Percentiles rank a stretch among this genome's conserved stretches.
Evolutionary conservation across 2,113 vertebrate genomes (phyloP).

Genomic region (Caranx ignobilis): DNA sequence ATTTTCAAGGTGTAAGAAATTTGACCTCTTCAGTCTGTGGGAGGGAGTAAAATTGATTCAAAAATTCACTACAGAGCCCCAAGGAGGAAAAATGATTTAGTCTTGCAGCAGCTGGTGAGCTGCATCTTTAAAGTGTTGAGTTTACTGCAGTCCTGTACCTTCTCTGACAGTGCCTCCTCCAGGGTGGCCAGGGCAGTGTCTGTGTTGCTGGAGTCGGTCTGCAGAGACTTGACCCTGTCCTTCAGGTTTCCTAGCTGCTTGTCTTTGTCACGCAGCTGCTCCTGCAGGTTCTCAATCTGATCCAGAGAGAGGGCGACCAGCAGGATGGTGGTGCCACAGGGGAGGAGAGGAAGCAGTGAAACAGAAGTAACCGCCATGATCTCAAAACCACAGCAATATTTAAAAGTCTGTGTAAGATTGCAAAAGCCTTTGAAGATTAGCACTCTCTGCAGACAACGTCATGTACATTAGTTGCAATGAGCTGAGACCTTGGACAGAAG

Average conservation of each 20-base stretch:
- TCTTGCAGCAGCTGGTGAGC: background rate
- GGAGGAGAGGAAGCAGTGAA: background rate
- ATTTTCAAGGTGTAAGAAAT: background rate
- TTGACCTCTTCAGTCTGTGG: too few species aligned
- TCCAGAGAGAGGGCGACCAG: constrained; percentile 5
- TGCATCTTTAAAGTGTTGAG: background rate
- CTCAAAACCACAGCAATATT: constrained; percentile 11
- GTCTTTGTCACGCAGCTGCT: constrained; percentile 98
- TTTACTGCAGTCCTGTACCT: constrained; percentile 82
- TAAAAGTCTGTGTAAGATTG: constrained; percentile 36
- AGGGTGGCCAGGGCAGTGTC: constrained; percentile 97
- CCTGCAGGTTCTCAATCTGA: constrained; percentile 99
- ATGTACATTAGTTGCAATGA: constrained; percentile 20
- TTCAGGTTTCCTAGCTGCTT: constrained; percentile 97
- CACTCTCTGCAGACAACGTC: constrained; percentile 10
- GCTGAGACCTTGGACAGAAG: constrained; percentile 3
- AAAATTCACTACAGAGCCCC: background rate
- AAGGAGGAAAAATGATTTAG: background rate
- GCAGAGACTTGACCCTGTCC: constrained; percentile 97
- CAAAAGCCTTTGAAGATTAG: constrained; percentile 45
- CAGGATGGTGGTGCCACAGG: background rate
- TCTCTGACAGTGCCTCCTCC: constrained; percentile 97
- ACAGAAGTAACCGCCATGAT: constrained; percentile 10
- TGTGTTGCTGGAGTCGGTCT: constrained; percentile 98
- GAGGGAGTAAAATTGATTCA: background rate